A percentile compares a stretch with the other conserved stretches of the same genome.
These are phyloP conservation scores for Hylyphantes graminicola DNA, from an alignment of 1,140 invertebrate species.

Conservation along the genomic window DNA sequence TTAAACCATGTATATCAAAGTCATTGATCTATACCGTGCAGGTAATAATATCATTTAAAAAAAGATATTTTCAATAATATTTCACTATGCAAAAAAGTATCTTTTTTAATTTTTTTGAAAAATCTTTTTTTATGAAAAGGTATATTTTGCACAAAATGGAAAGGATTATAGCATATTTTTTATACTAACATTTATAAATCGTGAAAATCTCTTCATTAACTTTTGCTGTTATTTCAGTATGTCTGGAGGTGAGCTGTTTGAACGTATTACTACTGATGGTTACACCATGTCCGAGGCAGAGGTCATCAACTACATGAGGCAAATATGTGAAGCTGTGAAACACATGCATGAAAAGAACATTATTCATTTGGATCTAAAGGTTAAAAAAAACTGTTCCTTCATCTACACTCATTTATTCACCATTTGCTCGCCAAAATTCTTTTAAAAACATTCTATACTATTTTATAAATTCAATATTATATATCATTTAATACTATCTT, in stretches of 20 bases:
- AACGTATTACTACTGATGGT: slow-evolving; percentile 96
- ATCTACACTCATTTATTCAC: no score
- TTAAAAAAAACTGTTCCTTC: no score
- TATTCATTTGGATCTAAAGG: slow-evolving; percentile 86
- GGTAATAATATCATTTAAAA: no score
- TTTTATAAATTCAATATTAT: not conserved
- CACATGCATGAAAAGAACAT: slow-evolving; percentile 99
- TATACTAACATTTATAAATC: not conserved
- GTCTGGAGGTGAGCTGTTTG: slow-evolving; percentile 98
- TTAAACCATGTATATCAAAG: no score
- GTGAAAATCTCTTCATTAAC: not conserved
- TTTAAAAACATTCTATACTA: not conserved
- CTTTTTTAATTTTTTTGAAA: no score
- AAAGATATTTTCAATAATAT: no score
- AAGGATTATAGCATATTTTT: not conserved
- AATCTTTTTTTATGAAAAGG: no score
- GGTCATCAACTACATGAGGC: slow-evolving; percentile 98
- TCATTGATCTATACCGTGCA: no score
- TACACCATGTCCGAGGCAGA: slow-evolving; percentile 99
- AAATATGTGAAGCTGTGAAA: slow-evolving; percentile 97
- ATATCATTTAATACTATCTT: not conserved
- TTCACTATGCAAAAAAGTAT: no score
- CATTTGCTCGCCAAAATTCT: no score
- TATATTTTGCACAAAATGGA: not conserved
- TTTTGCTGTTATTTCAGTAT: slow-evolving; percentile 74